Conservation (phyloP, 2,888 invertebrate genomes). For the Acanthacorydalis orientalis region DNA sequence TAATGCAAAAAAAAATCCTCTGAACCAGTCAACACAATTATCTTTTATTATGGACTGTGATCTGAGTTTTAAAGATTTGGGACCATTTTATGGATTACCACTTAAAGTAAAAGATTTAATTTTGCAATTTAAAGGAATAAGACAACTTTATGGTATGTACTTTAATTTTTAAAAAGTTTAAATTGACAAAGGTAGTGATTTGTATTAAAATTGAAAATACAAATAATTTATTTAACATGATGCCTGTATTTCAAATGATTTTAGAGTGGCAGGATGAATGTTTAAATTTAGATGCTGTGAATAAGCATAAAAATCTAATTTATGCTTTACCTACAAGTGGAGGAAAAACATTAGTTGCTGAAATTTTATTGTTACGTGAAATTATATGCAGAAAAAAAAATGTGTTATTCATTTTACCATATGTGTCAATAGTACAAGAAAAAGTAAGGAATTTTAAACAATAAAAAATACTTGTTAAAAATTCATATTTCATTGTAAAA, state of each 20-base stretch:
- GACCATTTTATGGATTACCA: constrained; percentile 68
- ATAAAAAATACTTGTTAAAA: background rate
- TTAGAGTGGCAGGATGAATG: constrained; percentile 93
- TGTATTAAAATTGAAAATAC: background rate
- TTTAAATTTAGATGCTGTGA: constrained; percentile 56
- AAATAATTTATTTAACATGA: background rate
- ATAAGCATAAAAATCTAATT: constrained; percentile 61
- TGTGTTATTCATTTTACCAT: constrained; percentile 81
- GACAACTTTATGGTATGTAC: constrained; percentile 55
- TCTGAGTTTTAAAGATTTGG: constrained; percentile 15
- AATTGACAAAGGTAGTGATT: background rate
- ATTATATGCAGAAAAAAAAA: constrained; percentile 64
- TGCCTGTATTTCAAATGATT: constrained; percentile 12
- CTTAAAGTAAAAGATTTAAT: constrained; percentile 50
- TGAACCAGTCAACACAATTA: constrained; percentile 6
- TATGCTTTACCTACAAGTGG: constrained; percentile 93
- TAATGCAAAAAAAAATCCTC: constrained; percentile 17
- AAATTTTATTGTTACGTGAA: constrained; percentile 80
- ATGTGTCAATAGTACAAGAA: constrained; percentile 93
- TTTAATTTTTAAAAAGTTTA: background rate
- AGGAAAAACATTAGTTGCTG: constrained; percentile 93
- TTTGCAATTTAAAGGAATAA: constrained; percentile 59
- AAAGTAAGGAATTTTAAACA: constrained; percentile 43
- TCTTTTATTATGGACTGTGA: background rate
- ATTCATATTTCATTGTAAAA: background rate